Evolutionary conservation across 2,113 vertebrate species (phyloP).

Genomic region (Mobula birostris): DNA sequence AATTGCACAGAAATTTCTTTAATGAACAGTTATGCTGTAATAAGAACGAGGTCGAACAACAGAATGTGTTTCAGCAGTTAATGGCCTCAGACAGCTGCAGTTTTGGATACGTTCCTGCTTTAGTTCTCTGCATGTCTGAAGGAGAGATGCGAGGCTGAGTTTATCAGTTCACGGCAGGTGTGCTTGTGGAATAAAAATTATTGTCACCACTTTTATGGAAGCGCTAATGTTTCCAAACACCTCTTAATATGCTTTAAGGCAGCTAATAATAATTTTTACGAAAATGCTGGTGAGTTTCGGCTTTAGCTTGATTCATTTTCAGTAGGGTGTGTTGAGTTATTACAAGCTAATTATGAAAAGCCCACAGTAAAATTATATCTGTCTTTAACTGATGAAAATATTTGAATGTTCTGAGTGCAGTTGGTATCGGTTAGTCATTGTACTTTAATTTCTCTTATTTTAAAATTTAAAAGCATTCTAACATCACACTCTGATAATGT

Average conservation of each 20-base stretch:
- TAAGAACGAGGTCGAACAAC: conserved; percentile 74
- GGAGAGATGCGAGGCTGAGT: not conserved
- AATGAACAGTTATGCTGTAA: conserved; percentile 88
- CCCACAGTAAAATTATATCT: not conserved
- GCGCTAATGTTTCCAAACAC: not conserved
- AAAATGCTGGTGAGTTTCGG: not conserved
- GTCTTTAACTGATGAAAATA: not conserved
- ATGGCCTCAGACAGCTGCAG: conserved; percentile 69
- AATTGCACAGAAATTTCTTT: conserved; percentile 92
- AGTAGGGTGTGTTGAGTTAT: not conserved
- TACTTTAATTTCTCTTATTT: not conserved
- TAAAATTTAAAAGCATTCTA: not conserved
- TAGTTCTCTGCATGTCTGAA: conserved; percentile 38
- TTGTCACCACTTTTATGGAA: not conserved
- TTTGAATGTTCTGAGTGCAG: not conserved
- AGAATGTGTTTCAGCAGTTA: conserved; percentile 70
- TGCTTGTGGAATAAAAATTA: not conserved
- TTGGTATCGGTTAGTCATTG: not conserved
- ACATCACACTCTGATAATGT: not conserved
- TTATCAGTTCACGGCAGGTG: conserved; percentile 16
- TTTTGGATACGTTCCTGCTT: conserved; percentile 61
- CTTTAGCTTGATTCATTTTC: not conserved
- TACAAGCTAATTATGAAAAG: not conserved
- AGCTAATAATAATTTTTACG: not conserved
- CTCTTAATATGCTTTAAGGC: not conserved